These are phyloP conservation scores for Microtus obscurus DNA, from an alignment of 2,797 vertebrate genomes.

Conservation along the genomic window DNA sequence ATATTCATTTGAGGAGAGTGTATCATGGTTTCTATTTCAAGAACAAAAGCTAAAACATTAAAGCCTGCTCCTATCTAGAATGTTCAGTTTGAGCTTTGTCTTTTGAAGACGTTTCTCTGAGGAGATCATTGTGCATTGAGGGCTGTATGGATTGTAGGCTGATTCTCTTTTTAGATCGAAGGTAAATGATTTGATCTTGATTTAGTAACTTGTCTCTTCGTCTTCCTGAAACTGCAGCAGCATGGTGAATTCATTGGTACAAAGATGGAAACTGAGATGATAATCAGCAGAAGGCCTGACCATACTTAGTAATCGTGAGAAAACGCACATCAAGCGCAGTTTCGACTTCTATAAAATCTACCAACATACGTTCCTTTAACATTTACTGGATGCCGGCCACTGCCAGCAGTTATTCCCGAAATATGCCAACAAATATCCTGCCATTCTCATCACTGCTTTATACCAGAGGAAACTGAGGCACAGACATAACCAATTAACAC, in stretches of 20 bases:
- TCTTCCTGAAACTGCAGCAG: constrained; percentile 38
- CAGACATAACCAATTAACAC: background rate
- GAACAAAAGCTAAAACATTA: constrained; percentile 76
- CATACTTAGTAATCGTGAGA: background rate
- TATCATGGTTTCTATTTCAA: constrained; percentile 76
- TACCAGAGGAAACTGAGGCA: background rate
- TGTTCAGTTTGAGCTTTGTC: constrained; percentile 56
- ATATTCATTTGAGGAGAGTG: constrained; percentile 76
- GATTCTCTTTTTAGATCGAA: constrained; percentile 55
- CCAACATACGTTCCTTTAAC: background rate
- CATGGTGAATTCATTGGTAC: background rate
- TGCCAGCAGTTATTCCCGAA: background rate
- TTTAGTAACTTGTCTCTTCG: constrained; percentile 39
- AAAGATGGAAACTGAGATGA: background rate
- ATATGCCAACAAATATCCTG: background rate
- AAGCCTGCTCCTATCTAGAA: constrained; percentile 69
- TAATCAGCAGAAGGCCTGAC: background rate
- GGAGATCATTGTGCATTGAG: constrained; percentile 54
- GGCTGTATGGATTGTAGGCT: constrained; percentile 23
- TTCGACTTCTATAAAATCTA: background rate
- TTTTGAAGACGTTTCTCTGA: constrained; percentile 67
- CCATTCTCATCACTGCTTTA: background rate
- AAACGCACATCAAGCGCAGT: background rate
- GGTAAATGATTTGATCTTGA: constrained; percentile 39
- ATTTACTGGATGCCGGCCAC: background rate